Base-by-base conservation (phyloP, 1,140 invertebrate species). In the Halyomorpha halys region DNA sequence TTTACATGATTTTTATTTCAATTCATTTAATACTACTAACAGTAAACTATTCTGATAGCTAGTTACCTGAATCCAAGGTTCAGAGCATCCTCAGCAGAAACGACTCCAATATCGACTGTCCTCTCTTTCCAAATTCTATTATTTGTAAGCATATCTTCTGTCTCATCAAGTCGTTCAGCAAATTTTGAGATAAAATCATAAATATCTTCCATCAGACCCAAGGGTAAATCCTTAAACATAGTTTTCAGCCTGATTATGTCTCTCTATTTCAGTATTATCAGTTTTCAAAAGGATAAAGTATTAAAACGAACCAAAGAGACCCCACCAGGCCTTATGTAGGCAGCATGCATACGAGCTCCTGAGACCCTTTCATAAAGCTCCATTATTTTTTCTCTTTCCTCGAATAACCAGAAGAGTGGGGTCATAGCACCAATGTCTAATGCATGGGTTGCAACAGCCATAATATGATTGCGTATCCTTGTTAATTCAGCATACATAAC, bases 371-470 rank as follows among this genome's bases (percentile, higher is more conserved):
- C 96, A 75, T 96, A 97, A 76, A 98, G 96, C 77, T 98, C 96
- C 87, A 97, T 94, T 76, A 98, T 80, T 79, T 99, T 99, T 77
- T 99, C 96, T 69, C 96, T 79, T 76, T 99, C 96, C 75, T 99
- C 96, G 77, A 98, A 98, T 34, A 98, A 79, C 95, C 95, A 98
- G 77, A 98, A 98, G 73, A 98, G 94, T 0, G 96, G 96, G 3
- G 96, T 98, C 65, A 98, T 80, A 8, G 92, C 96, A 23, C 96
- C 95, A 30, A 97, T 80, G 78, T 98, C 94, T 59, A 98, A 75
- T 2, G 91, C 89, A 74, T 98, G 94, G 0, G 90, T 91, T 14
- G 91, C 91, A 59, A 97, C 79, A 51, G 85, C 91, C 91, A 98
- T 94, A 59, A 95, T 86, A 74, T 99, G 96, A 76, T 98, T 99